Evolutionary conservation across 2,888 invertebrate species (phyloP).

Genomic region (Arrhopalites spinosus): DNA sequence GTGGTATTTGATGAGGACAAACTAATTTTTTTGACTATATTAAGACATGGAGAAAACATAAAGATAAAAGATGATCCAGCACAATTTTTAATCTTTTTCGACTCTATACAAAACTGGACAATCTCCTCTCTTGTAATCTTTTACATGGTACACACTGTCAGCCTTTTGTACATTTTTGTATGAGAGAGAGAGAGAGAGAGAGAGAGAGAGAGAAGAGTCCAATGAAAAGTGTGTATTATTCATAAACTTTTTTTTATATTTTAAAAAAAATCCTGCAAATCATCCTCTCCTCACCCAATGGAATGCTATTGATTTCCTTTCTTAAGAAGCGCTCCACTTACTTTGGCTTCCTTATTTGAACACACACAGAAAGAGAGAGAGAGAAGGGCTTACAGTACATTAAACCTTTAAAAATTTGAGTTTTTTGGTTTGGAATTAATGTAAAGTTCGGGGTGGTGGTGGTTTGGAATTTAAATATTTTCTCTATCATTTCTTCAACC

Average conservation of each 20-base stretch:
- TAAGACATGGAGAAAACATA: not conserved
- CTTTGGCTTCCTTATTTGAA: conserved; percentile 34
- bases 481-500: too few relatives aligned
- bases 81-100: conserved; percentile 34
- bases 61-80: conserved; percentile 26
- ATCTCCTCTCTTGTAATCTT: conserved; percentile 33
- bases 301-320: conserved; percentile 36
- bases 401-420: too few relatives aligned
- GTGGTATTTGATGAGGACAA: too few relatives aligned
- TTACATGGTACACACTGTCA: not conserved
- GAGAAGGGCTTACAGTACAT: too few relatives aligned
- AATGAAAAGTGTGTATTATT: too few relatives aligned
- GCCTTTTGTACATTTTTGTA: too few relatives aligned
- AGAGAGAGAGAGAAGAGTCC: too few relatives aligned
- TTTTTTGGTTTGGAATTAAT: too few relatives aligned
- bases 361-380: not conserved
- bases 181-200: too few relatives aligned
- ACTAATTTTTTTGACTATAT: too few relatives aligned
- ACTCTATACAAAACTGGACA: conserved; percentile 21
- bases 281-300: conserved; percentile 26
- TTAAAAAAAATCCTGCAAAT: conserved; percentile 32
- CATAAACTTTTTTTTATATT: not conserved
- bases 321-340: conserved; percentile 14
- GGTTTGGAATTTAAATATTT: not conserved
- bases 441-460: too few relatives aligned